Percentiles rank a stretch among this genome's conserved stretches.
These are phyloP conservation scores for Girardia tigrina DNA, from an alignment of 2,888 invertebrate species.

Conservation along the genomic window DNA sequence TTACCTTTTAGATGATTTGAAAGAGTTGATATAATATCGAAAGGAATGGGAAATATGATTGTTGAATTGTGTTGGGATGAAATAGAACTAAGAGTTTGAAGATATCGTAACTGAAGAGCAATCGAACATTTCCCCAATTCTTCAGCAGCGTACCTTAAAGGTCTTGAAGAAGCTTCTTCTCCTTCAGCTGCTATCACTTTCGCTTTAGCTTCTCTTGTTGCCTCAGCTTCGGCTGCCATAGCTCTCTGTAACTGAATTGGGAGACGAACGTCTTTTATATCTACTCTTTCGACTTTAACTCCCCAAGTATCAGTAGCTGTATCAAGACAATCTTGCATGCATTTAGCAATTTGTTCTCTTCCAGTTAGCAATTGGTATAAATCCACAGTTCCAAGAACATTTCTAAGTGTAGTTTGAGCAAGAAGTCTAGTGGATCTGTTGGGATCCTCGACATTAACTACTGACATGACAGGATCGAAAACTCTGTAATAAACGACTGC, in stretches of 20 bases:
- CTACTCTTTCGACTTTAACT: conserved; percentile 73
- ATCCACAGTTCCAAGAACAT: conserved; percentile 42
- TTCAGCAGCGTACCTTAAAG: conserved; percentile 70
- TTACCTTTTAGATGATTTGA: not conserved
- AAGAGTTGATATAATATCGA: conserved; percentile 54
- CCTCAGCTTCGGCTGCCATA: conserved; percentile 45
- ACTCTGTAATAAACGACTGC: conserved; percentile 48
- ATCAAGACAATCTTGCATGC: conserved; percentile 38
- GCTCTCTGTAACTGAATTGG: conserved; percentile 43
- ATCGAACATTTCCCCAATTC: conserved; percentile 68
- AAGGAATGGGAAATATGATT: conserved; percentile 79
- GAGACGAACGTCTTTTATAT: conserved; percentile 56
- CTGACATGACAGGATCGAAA: conserved; percentile 45
- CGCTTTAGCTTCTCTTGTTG: conserved; percentile 42
- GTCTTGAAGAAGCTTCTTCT: conserved; percentile 59
- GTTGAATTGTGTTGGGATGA: conserved; percentile 94
- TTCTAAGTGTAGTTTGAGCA: conserved; percentile 47
- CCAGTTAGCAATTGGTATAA: conserved; percentile 36
- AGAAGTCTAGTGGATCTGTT: conserved; percentile 44
- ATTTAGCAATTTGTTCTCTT: conserved; percentile 32
- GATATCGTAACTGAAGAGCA: conserved; percentile 61
- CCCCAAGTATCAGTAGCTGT: conserved; percentile 38
- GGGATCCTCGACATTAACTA: conserved; percentile 47
- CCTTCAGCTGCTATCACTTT: conserved; percentile 48
- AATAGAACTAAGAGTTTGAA: conserved; percentile 83